Base-by-base conservation (phyloP, 2,113 vertebrate genomes). In the Antennarius striatus region DNA sequence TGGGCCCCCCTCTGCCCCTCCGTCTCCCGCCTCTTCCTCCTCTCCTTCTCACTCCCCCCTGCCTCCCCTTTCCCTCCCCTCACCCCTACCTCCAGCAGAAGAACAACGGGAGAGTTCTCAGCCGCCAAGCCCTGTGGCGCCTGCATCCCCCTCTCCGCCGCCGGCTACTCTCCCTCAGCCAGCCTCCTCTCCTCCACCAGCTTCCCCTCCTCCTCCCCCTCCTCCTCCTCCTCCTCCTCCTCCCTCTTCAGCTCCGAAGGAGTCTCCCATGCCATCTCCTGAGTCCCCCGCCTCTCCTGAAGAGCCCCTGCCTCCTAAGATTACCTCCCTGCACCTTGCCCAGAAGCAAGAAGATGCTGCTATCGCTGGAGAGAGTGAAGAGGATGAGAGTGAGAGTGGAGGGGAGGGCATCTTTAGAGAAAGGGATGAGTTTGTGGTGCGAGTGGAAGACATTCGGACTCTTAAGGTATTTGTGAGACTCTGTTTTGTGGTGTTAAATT, bases 361-460 rank as follows among this genome's bases (percentile, higher is more conserved):
- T n/a, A 94, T 97, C 10, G 94, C 91, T 2, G 96, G 95, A 3
- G 95, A 97, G 88, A 96, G 95, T 0, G 96, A 96, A 68, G 96
- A 96, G 52, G 95, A 96, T 36, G 95, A 96, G 1, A 94, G 93
- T 0, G 96, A 96, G 87, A 97, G 96, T 1, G 94, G 95, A 0
- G 96, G 95, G 0, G 96, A 96, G 75, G 96, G 96, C 10, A 96
- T 96, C 85, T 97, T 96, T 86, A 91, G 95, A 3, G 95, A 96
- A 76, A 91, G 96, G 0, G 96, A 97, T 7, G 96, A 97, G 83
- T 97, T 97, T 56, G 96, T 96, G 66, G 95, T 97, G 67, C 94
- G 95, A 0, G 94, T 94, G 0, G 96, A 97, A 48, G 96, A 96
- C 89, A 95, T 97, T 58, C 91, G 91, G 13, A 94, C 94, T 10